phyloP scores from a whole-genome alignment of 2,797 vertebrate species.

The Chelonia mydas region DNA sequence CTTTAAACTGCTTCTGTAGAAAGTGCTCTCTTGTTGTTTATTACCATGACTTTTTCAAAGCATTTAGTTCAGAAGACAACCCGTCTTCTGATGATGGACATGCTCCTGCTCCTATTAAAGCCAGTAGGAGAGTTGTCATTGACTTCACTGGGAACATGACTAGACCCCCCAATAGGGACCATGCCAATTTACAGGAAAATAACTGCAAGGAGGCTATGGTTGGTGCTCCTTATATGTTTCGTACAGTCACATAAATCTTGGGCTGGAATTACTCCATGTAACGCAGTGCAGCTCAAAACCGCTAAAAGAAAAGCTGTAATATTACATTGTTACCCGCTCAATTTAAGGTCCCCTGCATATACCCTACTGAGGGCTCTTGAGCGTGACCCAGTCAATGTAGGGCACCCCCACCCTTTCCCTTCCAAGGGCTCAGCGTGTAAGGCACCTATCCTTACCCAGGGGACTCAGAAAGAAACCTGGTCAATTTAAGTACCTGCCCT shows the following conservation, averaged over 20 bases:
- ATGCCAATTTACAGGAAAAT: not conserved
- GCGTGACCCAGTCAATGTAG: too few relatives aligned
- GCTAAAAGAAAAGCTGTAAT: fast-evolving
- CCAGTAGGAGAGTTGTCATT: not conserved
- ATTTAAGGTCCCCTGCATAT: too few relatives aligned
- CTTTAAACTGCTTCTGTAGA: not conserved
- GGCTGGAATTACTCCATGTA: not conserved
- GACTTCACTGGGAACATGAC: not conserved
- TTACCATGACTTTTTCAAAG: not conserved
- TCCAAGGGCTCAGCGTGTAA: too few relatives aligned
- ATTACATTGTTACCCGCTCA: not conserved
- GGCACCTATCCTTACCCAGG: too few relatives aligned
- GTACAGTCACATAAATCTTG: not conserved
- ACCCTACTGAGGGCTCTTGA: too few relatives aligned
- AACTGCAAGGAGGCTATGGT: not conserved
- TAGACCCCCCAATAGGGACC: not conserved
- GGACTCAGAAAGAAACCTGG: too few relatives aligned
- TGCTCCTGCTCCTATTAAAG: not conserved
- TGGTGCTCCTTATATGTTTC: not conserved
- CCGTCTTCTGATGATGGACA: not conserved
- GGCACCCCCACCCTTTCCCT: too few relatives aligned
- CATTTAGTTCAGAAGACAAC: not conserved
- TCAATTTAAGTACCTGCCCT: too few relatives aligned
- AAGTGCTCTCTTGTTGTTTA: not conserved
- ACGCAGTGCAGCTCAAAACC: not conserved